Evolutionary conservation across 2,113 vertebrate species (phyloP), one percentile per base, ranked within the genome.

Genomic region (Pomatostomus ruficeps): DNA sequence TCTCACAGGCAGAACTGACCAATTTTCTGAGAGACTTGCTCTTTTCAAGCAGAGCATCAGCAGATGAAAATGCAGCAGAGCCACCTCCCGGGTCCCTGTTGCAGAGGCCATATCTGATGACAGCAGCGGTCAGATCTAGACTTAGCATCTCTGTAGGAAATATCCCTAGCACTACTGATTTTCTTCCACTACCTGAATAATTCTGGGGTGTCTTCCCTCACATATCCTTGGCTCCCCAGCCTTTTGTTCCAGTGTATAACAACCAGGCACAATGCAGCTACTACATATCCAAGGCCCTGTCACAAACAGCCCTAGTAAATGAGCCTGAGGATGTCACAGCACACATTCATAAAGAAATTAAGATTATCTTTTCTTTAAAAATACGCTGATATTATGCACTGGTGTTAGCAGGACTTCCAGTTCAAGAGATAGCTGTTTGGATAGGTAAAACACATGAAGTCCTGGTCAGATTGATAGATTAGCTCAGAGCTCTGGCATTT

Each of bases 401-500:
- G 14, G 14, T 93, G 63, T 81, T 68, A 89, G 52, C 11, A 61
- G 33, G 48, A 57, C 46, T 94, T 88, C 33, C 63, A 78, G 66
- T 77, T 90, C 51, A 92, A 88, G 85, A 88, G 93, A 96, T 25
- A 97, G 68, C 55, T 85, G 58, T 96, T 94, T 85, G 75, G 91
- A 97, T 68, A 96, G 45, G 28, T 84, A 96, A 96, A 96, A 85
- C 91, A 92, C 87, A 31, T 87, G 91, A 92, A 95, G 65, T 89
- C 85, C 87, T 93, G 65, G 67, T 82, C 95, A 96, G 96, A 98
- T 94, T 97, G 97, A 98, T 98, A 96, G 93, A 89, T 94, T 72
- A 78, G 89, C 82, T 97, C 87, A 97, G 93, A 96, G 95, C 71
- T 71, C 92, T 98, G 98, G 95, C 97, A 97, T 98, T 97, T 98